Evolutionary conservation across 1,140 invertebrate genomes (phyloP), one percentile per base, ranked within the genome.

Genomic region (Cyrtorhinus lividipennis): DNA sequence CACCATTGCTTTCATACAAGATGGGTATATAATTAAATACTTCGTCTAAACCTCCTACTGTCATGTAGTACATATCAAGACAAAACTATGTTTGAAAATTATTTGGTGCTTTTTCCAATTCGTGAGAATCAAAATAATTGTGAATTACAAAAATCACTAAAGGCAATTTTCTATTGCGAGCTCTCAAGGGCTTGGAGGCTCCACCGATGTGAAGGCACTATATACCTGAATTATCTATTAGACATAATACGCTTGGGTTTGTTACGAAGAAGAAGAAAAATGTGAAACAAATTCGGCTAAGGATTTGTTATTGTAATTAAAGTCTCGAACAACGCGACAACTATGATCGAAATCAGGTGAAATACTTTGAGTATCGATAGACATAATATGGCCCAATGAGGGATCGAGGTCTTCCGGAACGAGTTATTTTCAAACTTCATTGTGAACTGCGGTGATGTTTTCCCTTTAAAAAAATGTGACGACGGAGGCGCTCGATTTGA

Each of bases 1-100:
- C 48, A 53, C 48, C 48, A 53, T 53, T 53, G 48, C 48, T 53
- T 53, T 53, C 10, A 53, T 15, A 53, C 48, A 53, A 53, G 10
- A 53, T n/a, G n/a, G n/a, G n/a, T 53, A 53, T 53, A 10, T 10
- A 10, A 38, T 38, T 53, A 53, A 22, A 53, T 53, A 53, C 38
- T 44, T 44, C 10, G 20, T 53, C 5, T 12, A 22, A 5, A 12
- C 20, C 20, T 13, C 20, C 20, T 53, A 53, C 20, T 53, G 48
- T 53, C 48, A 53, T 53, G 48, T 53, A 20, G 48, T 53, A 53
- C 48, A 53, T 38, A 12, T 53, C 48, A 53, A 20, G 48, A 53
- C 48, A 53, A 20, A 53, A 53, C 48, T 53, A 53, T 53, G 10
- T 53, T 53, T 20, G 5, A 15, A 53, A 5, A 53, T 38, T 38